Conservation (phyloP, 2,113 vertebrate species). For the Hemicordylus capensis region DNA sequence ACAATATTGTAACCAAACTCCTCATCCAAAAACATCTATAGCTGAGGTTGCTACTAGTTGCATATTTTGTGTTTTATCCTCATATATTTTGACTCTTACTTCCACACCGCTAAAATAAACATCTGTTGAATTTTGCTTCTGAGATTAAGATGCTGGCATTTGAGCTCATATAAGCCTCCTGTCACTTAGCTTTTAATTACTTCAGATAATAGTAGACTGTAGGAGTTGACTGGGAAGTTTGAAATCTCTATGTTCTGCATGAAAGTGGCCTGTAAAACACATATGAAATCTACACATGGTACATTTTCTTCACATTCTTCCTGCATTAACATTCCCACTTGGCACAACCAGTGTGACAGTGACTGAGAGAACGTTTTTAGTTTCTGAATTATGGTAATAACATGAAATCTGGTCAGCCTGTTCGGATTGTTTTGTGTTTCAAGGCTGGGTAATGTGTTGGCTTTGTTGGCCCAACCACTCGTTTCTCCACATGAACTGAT, state of each 20-base stretch:
- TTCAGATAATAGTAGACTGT: neutral
- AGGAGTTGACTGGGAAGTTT: neutral
- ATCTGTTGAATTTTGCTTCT: neutral
- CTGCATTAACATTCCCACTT: neutral
- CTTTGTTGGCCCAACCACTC: neutral
- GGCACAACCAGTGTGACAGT: neutral
- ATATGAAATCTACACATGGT: neutral
- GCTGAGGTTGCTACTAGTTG: neutral
- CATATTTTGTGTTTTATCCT: neutral
- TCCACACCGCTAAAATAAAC: neutral
- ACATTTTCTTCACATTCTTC: neutral
- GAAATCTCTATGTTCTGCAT: neutral
- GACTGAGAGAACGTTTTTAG: neutral
- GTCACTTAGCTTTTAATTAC: neutral
- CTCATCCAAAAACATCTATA: neutral
- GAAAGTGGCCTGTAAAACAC: neutral
- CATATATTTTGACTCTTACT: neutral
- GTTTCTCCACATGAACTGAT: neutral
- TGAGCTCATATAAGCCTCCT: neutral
- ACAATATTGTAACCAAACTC: no score
- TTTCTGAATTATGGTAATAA: neutral
- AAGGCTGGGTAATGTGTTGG: neutral
- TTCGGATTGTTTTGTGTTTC: neutral
- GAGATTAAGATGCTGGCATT: neutral
- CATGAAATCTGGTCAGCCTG: neutral